A percentile compares a stretch with the other conserved stretches of the same genome.
Conservation (phyloP, 2,888 invertebrate species). For the Pachymerium ferrugineum region DNA sequence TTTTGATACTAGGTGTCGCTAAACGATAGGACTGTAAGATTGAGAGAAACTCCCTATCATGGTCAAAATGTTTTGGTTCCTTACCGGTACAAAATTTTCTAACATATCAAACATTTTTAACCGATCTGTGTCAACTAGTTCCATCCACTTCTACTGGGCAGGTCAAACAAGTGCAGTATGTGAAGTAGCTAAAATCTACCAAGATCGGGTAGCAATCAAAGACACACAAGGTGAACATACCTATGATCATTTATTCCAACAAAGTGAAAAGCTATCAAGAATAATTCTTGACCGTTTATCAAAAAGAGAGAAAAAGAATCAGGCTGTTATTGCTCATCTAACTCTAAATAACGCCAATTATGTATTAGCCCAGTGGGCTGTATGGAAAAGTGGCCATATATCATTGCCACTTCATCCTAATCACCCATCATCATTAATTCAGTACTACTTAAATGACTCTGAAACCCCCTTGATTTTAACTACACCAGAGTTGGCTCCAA, state of each 20-base stretch:
- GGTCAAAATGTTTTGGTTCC: background rate
- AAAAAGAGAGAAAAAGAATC: background rate
- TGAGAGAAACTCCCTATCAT: background rate
- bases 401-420: constrained; percentile 72
- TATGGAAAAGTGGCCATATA: constrained; percentile 83
- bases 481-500: constrained; percentile 57
- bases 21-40: too few species aligned
- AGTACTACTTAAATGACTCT: constrained; percentile 70
- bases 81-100: background rate
- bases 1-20: too few species aligned
- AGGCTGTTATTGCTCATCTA: constrained; percentile 61
- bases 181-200: background rate
- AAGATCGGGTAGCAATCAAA: constrained; percentile 6
- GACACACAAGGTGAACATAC: background rate
- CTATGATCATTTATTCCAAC: background rate
- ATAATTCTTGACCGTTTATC: constrained; percentile 15
- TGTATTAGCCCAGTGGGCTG: constrained; percentile 75
- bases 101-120: background rate
- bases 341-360: constrained; percentile 75
- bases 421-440: constrained; percentile 66
- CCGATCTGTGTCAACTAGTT: background rate
- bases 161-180: background rate
- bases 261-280: constrained; percentile 10
- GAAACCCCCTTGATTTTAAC: constrained; percentile 63
- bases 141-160: background rate